Evolutionary conservation across 1,140 invertebrate species (phyloP).

Genomic region (Hypothenemus hampei): DNA sequence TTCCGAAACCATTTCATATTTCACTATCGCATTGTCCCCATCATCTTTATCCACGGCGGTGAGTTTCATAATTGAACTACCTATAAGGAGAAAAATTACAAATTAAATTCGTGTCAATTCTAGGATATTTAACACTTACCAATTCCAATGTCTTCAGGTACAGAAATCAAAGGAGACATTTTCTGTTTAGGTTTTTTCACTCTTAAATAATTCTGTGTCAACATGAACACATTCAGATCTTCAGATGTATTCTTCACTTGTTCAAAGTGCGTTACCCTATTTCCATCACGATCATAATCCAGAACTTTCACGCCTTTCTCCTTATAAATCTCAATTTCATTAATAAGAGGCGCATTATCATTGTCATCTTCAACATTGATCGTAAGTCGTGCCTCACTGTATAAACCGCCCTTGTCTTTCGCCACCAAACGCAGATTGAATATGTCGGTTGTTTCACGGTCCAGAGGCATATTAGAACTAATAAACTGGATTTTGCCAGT

Average conservation of each 20-base stretch:
- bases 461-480: constrained; percentile 52
- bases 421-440: constrained; percentile 71
- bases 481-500: constrained; percentile 61
- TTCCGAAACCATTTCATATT: constrained; percentile 68
- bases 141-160: constrained; percentile 73
- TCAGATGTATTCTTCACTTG: constrained; percentile 46
- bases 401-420: constrained; percentile 67
- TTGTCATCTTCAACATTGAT: constrained; percentile 75
- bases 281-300: constrained; percentile 51
- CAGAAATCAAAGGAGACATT: constrained; percentile 55
- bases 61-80: constrained; percentile 68
- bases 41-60: constrained; percentile 78
- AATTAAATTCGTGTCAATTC: no score
- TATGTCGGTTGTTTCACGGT: constrained; percentile 65
- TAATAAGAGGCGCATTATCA: constrained; percentile 72
- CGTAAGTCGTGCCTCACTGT: constrained; percentile 63
- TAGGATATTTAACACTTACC: constrained; percentile 41
- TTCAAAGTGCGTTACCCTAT: constrained; percentile 46
- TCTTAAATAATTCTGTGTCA: constrained; percentile 37
- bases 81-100: constrained; percentile 16
- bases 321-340: constrained; percentile 60
- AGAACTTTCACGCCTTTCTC: constrained; percentile 62
- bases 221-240: constrained; percentile 39
- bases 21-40: constrained; percentile 66
- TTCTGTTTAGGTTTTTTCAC: constrained; percentile 32